Evolutionary conservation across 2,888 invertebrate genomes (phyloP), one percentile per base, ranked within the genome.

Genomic region (Pristionchus fissidentatus): DNA sequence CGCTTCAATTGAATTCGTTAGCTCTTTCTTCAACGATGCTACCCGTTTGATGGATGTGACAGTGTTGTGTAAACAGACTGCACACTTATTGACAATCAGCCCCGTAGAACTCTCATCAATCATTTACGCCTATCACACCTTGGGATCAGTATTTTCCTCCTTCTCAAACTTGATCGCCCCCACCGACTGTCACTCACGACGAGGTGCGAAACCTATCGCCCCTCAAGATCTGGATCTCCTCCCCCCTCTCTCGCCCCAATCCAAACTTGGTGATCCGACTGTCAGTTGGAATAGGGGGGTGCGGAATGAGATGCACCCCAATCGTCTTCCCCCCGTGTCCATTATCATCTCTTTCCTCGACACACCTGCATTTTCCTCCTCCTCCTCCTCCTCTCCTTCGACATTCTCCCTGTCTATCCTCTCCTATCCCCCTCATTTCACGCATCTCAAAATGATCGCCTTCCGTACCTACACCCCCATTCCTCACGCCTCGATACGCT

Each of bases 391-490:
- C 35, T 7, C 62, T 26, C 35, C 7, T 5, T n/a, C n/a, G 4
- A n/a, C 52, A 32, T 29, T 75, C 32, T 13, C 46, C 5, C 35
- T 29, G 22, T 26, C 49, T 49, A n/a, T 29, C 52, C 19, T 26
- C 49, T 26, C 32, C 46, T 41, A n/a, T 26, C 5, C 77, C 32
- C 77, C 49, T 49, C 77, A 55, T 77, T 49, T 35, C 77, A 49
- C 77, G 32, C 77, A 52, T 77, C 77, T 55, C 55, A 49, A 52
- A 49, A 77, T 77, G 35, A 55, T 77, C 77, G 49, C 8, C 55
- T 49, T 77, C 55, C 77, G 46, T 32, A 35, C 55, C 15, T 26
- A 19, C 52, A 52, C 52, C 49, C 43, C 35, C 77, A 77, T 49
- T 52, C 38, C 70, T 41, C 55, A n/a, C 41, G n/a, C n/a, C n/a